Evolutionary conservation across 2,113 vertebrate species (phyloP), one percentile per base, ranked within the genome.

Genomic region (Bufo gargarizans): DNA sequence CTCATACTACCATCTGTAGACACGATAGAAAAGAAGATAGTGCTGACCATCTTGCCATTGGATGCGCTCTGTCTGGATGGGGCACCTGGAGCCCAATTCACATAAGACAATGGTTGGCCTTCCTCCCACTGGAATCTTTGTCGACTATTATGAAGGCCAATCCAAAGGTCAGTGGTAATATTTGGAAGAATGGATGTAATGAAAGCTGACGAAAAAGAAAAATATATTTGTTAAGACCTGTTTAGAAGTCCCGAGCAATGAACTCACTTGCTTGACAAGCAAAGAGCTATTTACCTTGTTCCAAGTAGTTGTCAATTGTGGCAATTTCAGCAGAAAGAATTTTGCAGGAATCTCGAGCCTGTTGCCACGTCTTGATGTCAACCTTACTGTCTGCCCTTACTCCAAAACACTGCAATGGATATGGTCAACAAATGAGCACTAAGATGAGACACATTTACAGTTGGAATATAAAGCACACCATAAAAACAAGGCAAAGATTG

Each of bases 41-140:
- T 9, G 1, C 91, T 91, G 94, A 99, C 98, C 93, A 92, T 95
- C 1, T 94, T 96, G 86, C 96, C 96, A 10, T 91, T 93, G 3
- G 96, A 93, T 0, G 95, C 92, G 5, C 95, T 92, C 85, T 96
- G 96, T 86, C 97, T 97, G 0, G 97, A 95, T 9, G 98, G 98
- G 90, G 98, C 96, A 1, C 97, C 97, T 0, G 98, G 97, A 0
- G 95, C 97, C 98, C 98, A 99, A 94, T 97, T 97, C 90, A 95
- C 92, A 3, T 97, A 98, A 53, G 86, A 94, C 86, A 99, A 92
- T 0, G 97, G 94, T 56, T 96, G 95, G 0, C 94, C 91, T 50
- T 94, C 95, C 74, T 94, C 92, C 98, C 98, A 99, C 84, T 94
- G 95, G 94, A 99, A 99, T 63, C 96, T 95, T 89, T 94, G 95